Evolutionary conservation across 2,888 invertebrate genomes (phyloP), one percentile per base, ranked within the genome.

Genomic region (Agonopterix heracliana): DNA sequence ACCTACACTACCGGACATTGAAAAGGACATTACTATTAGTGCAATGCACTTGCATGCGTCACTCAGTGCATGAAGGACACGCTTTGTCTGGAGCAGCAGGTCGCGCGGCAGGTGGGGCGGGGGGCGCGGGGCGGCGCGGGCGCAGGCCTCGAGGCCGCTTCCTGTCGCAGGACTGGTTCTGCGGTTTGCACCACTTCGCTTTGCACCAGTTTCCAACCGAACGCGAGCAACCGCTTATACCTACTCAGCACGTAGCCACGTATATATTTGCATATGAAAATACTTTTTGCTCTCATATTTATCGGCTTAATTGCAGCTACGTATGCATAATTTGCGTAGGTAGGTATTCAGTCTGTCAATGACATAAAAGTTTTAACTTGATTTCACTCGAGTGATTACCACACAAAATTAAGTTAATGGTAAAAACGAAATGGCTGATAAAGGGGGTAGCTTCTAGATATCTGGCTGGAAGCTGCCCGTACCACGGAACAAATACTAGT

Each of bases 31-130:
- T 76, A 72, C 78, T 79, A 78, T 72, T 84, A 79, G 84, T 82
- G 81, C 82, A 84, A 83, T 84, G 85, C 84, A 84, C 85, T 83
- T 81, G 81, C 66, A 79, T 82, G 83, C 82, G 84, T 84, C 84
- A 85, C 70, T 61, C 66, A 57, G 58, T 62, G 60, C 66, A 73
- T 68, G 84, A 84, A 84, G 85, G 85, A 84, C 85, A 81, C 74
- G 83, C 83, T 84, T 84, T 84, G 85, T 84, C 84, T 84, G 82
- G 82, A 82, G 79, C 84, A 81, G 81, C 82, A 81, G 82, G 75
- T 73, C 66, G 70, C 55, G 57, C 62, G 54, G 64, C 67, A 66
- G 66, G 66, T 66, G 63, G 53, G 52, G 52, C 51, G 46, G 53
- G 49, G 57, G 42, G 47, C 46, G 44, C 56, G 45, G 52, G 52